Evolutionary conservation across 2,888 invertebrate genomes (phyloP), one percentile per base, ranked within the genome.

Genomic region (Sclerodermus sp.): DNA sequence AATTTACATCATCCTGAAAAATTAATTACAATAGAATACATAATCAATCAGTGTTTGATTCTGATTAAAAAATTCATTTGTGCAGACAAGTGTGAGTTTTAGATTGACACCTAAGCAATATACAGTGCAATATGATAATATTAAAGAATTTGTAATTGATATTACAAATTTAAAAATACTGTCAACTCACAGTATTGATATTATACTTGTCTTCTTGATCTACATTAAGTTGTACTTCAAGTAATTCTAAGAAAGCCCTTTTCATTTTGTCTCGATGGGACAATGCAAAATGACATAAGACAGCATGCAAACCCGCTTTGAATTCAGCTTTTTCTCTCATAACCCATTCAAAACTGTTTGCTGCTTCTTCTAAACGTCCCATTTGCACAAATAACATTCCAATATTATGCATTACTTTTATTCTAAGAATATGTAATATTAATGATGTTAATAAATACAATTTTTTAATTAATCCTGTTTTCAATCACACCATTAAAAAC

Each of bases 341-440:
- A 51, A 98, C 96, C 79, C 95, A 96, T 75, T 99, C 98, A 78
- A 99, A 95, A 68, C 94, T 95, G 2, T 92, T 91, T 40, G 96
- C 90, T 0, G 99, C 98, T 76, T 99, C 98, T 45, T 91, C 90
- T 79, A 95, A 95, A 77, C 96, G 95, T 23, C 94, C 94, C 91
- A 97, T 92, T 73, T 93, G 91, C 17, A 98, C 92, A 73, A 98
- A 91, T 17, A 96, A 84, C 56, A 96, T 86, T 0, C 93, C 95
- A 70, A 99, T 98, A 74, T 99, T 99, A 79, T 97, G 96, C 87
- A 97, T 96, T 60, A 99, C 95, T 81, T 95, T 96, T 68, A 93
- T 90, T 74, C 93, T 92, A 69, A 16, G 75, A 48, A 31, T 42
- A 13, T 13, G 34, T 8, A 15, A 29, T 39, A 40, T 42, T 39